Evolutionary conservation across 2,113 vertebrate genomes (phyloP).

Genomic region (Oriolus oriolus): DNA sequence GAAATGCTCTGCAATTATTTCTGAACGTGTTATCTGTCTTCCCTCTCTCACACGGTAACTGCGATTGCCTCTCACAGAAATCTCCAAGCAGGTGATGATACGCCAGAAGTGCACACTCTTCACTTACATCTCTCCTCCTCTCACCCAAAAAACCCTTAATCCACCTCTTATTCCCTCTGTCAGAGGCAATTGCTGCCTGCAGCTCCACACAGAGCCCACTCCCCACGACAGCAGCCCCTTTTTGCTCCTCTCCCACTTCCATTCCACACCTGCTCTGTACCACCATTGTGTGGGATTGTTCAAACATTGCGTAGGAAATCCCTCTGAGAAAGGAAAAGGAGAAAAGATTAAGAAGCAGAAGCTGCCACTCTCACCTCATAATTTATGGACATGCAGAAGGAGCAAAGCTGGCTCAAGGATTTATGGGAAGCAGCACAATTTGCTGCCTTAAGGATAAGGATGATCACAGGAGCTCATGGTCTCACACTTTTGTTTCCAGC

Average conservation of each 20-base stretch:
- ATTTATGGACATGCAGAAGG: background rate
- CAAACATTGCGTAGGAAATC: background rate
- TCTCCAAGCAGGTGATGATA: background rate
- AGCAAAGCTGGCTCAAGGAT: background rate
- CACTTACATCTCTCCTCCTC: background rate
- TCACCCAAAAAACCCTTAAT: background rate
- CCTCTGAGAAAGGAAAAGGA: background rate
- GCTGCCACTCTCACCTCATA: background rate
- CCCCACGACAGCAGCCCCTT: accelerated
- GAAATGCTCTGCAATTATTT: background rate
- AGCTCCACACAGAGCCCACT: background rate
- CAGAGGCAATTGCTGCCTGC: background rate
- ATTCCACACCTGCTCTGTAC: background rate
- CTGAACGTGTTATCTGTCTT: background rate
- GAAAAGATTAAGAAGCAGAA: background rate
- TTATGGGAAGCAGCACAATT: background rate
- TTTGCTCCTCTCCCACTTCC: background rate
- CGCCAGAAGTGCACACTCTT: background rate
- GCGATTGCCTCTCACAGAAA: background rate
- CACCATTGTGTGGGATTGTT: too few relatives aligned
- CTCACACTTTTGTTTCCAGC: background rate
- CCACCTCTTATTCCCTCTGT: background rate
- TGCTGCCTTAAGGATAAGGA: background rate
- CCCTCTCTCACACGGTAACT: background rate
- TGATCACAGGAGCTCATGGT: background rate